Conservation (phyloP, 1,140 invertebrate species). For the Heliconius melpomene region DNA sequence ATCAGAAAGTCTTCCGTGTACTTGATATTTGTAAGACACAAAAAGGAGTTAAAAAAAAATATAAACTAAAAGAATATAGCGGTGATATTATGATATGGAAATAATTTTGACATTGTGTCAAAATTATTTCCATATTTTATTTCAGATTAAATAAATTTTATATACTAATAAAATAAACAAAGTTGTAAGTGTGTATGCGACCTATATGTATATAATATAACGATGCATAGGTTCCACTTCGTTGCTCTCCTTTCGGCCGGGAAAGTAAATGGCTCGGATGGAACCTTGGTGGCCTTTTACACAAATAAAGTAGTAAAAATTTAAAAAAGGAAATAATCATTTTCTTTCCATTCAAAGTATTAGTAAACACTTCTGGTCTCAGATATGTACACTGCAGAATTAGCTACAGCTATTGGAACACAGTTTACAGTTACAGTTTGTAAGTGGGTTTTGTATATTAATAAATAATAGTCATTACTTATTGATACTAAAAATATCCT, state of each 20-base stretch:
- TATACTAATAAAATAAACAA: too few species aligned
- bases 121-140: neutral
- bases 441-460: neutral
- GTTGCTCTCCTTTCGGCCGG: too few species aligned
- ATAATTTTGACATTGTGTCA: too few species aligned
- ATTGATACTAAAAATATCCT: neutral
- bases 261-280: too few species aligned
- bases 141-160: neutral
- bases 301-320: too few species aligned
- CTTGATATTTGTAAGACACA: neutral
- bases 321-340: too few species aligned
- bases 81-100: too few species aligned
- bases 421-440: too few species aligned
- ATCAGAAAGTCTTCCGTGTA: constrained; percentile 6
- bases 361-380: neutral
- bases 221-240: too few species aligned
- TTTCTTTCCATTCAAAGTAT: neutral
- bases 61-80: neutral
- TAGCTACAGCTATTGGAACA: neutral
- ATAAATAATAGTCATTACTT: neutral
- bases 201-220: too few species aligned
- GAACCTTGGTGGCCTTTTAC: too few species aligned
- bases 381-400: neutral
- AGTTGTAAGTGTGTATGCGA: too few species aligned
- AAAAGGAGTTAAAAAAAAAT: neutral